Conservation (phyloP, 64 coral and sea anemone genomes). For the Montipora cactus region DNA sequence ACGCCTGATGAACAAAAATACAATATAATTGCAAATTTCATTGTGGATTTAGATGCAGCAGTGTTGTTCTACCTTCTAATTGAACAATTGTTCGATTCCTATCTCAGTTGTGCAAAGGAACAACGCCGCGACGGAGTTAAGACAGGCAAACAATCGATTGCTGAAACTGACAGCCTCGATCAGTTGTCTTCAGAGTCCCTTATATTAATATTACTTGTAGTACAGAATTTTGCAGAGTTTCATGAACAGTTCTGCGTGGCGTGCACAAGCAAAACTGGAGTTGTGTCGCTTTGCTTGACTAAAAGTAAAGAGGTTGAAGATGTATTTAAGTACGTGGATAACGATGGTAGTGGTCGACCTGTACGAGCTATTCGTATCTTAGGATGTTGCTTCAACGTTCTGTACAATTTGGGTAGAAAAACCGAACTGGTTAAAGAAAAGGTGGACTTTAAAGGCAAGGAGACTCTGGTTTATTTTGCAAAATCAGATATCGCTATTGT, state of each 20-base stretch:
- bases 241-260: constrained; percentile 20
- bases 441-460: constrained; percentile 31
- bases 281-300: constrained; percentile 2
- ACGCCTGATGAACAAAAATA: constrained; percentile 24
- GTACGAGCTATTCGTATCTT: constrained; percentile 33
- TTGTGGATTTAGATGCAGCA: not conserved
- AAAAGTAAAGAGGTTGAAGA: not conserved
- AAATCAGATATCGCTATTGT: constrained; percentile 49
- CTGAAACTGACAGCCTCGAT: constrained; percentile 23
- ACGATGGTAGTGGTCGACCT: not conserved
- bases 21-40: constrained; percentile 23
- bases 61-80: not conserved
- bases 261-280: constrained; percentile 11
- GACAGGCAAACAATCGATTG: not conserved
- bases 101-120: not conserved
- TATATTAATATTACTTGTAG: constrained; percentile 17
- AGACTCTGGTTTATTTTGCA: constrained; percentile 48
- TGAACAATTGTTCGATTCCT: constrained; percentile 3
- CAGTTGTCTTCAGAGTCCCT: not conserved
- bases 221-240: constrained; percentile 43
- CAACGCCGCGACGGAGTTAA: not conserved
- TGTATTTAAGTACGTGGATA: not conserved
- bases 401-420: constrained; percentile 37
- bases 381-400: constrained; percentile 46
- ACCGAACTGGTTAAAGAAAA: not conserved